Percentiles rank a stretch among this genome's conserved stretches.
These are phyloP conservation scores for Mnemiopsis leidyi DNA, from an alignment of 37 sponge, comb jelly and placozoan species.

Conservation along the genomic window DNA sequence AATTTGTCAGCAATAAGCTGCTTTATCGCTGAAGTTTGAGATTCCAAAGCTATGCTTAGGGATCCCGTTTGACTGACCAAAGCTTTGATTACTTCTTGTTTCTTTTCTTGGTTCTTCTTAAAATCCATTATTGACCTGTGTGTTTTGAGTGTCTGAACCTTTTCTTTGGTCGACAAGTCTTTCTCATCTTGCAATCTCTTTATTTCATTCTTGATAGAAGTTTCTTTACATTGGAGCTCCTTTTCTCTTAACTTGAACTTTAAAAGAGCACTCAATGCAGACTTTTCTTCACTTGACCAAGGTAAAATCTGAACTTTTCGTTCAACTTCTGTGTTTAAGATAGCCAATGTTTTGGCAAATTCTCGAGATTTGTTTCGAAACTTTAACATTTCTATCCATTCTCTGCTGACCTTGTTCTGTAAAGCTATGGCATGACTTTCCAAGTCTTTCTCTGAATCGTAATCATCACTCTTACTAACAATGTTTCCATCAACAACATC, in stretches of 20 bases:
- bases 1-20: neutral
- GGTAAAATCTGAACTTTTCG: neutral
- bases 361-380: neutral
- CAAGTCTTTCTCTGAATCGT: neutral
- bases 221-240: neutral
- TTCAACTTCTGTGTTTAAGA: conserved; percentile 1
- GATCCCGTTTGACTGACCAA: conserved; percentile 61
- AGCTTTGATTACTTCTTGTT: conserved; percentile 24
- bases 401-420: conserved; percentile 18
- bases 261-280: conserved; percentile 5
- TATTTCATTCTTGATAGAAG: conserved; percentile 6
- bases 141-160: conserved; percentile 33
- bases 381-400: neutral
- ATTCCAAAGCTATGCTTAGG: neutral
- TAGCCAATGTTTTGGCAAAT: neutral
- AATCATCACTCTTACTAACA: neutral
- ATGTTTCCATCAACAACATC: neutral
- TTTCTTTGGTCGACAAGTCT: neutral
- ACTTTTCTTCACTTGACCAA: conserved; percentile 6
- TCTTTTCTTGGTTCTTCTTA: conserved; percentile 29
- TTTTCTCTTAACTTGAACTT: conserved; percentile 46
- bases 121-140: conserved; percentile 32
- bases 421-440: neutral
- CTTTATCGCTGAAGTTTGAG: neutral
- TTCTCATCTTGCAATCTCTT: conserved; percentile 42